Base-by-base conservation (phyloP, 2,113 vertebrate species). In the Oxygymnocypris stewartii region DNA sequence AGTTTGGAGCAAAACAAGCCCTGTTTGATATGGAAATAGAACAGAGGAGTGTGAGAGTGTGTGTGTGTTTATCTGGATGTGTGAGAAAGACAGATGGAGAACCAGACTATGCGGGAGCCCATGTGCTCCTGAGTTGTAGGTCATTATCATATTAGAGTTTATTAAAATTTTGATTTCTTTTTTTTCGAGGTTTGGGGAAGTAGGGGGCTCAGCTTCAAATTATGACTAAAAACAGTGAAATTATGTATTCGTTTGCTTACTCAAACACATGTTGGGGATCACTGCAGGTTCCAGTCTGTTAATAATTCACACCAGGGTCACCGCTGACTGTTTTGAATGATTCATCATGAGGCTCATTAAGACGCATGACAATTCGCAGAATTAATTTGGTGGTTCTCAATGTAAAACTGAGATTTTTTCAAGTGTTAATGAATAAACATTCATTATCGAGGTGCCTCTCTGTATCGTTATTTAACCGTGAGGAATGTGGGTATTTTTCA, bases 21-120 rank as follows among this genome's bases (percentile, higher is more conserved):
- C 88, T 90, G 92, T 94, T 93, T 94, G 93, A 95, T 94, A 94
- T 94, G 93, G 92, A 93, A 94, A 94, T 93, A 86, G 63, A 65
- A 85, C 61, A 69, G 54, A 44, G 51, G 65, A 49, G 82, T 42
- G 44, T n/a, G 49, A 44, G 44, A 35, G 75, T 42, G 40, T 84
- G 59, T 44, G 71, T 78, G 76, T 54, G n/a, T n/a, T 78, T 54
- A 78, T 78, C 76, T 78, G 47, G 49, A 78, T 78, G 28, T 80
- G 31, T 63, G 78, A 80, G 78, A 80, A 61, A 80, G 71, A 76
- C 74, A 82, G 10, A 75, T 14, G 44, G 31, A 83, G 59, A 82
- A 42, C 67, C 61, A 77, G 28, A 85, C 57, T 85, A 31, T 44
- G 37, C 49, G 1, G 37, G 16, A 67, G 35, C 10, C 51, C 35